Evolutionary conservation across 2,113 vertebrate species (phyloP), one percentile per base, ranked within the genome.

Genomic region (Callipepla californica): DNA sequence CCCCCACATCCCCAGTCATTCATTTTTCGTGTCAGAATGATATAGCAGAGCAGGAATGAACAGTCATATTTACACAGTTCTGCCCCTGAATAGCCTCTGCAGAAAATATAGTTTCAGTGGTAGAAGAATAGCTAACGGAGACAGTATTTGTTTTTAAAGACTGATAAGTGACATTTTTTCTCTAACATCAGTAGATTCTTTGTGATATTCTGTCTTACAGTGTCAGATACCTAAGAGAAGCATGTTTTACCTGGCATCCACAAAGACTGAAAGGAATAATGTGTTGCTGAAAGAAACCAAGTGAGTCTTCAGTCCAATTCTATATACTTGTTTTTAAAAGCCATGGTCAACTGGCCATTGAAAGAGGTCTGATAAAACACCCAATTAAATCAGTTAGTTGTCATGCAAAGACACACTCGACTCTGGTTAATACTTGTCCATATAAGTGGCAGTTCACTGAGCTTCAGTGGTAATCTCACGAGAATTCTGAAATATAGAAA

Each of bases 161-260:
- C 18, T 38, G 55, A 13, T 11, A 28, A 48, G 50, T 36, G 38
- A 16, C 3, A 1, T 40, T 74, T 45, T 55, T 62, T 25, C 50
- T 44, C 68, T 21, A 30, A 74, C n/a, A 38, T 66, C 38, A 23
- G 11, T 7, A 59, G 36, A 51, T 25, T 20, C 4, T 23, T 45
- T 5, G 25, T 79, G 42, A 30, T 20, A 3, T 73, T 50, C 42
- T 45, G 34, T 57, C 7, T 53, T 48, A 22, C 30, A 53, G 6
- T 20, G 17, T 53, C 3, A 0, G 25, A 1, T 25, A 38, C 30
- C 16, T 57, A 32, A 12, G 38, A 74, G 55, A 53, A 70, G 13
- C 2, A 0, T 15, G 6, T 68, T 82, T 62, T 32, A 57, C 50
- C 53, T 73, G 11, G 16, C 1, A 1, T 30, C 26, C 61, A 55